Percentiles rank a stretch among this genome's conserved stretches.
Conservation (phyloP, 1,140 invertebrate species). For the Fragariocoptes setiger region DNA sequence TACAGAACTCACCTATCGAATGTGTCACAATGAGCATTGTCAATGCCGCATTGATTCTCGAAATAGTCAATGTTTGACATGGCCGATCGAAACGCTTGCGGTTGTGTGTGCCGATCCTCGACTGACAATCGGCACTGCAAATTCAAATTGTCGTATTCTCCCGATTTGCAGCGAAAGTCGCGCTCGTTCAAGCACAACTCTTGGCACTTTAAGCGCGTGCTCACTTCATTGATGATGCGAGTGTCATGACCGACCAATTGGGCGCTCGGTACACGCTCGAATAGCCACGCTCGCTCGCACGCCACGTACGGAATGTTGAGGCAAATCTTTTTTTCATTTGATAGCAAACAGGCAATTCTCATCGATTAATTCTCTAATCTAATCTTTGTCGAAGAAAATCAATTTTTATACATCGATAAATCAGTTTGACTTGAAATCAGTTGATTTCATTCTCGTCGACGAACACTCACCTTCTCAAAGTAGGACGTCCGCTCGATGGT, state of each 20-base stretch:
- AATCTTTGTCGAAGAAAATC: constrained; percentile 11
- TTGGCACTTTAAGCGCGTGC: constrained; percentile 19
- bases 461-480: constrained; percentile 14
- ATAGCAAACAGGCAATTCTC: no score
- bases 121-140: constrained; percentile 19
- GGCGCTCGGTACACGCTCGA: constrained; percentile 17
- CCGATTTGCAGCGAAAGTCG: constrained; percentile 20
- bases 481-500: constrained; percentile 11
- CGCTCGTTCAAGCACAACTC: constrained; percentile 19
- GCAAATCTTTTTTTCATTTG: no score
- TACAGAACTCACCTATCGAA: no score
- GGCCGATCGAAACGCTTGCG: constrained; percentile 17
- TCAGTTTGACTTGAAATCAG: no score
- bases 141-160: constrained; percentile 19
- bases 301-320: constrained; percentile 4
- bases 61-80: constrained; percentile 20
- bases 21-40: background rate
- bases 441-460: no score
- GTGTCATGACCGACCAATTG: constrained; percentile 18
- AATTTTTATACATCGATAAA: no score
- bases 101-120: constrained; percentile 17
- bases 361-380: constrained; percentile 11
- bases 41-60: constrained; percentile 19
- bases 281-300: constrained; percentile 16
- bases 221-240: constrained; percentile 14